Evolutionary conservation across 2,888 invertebrate species (phyloP).

Genomic region (Cheiracanthium punctorium): DNA sequence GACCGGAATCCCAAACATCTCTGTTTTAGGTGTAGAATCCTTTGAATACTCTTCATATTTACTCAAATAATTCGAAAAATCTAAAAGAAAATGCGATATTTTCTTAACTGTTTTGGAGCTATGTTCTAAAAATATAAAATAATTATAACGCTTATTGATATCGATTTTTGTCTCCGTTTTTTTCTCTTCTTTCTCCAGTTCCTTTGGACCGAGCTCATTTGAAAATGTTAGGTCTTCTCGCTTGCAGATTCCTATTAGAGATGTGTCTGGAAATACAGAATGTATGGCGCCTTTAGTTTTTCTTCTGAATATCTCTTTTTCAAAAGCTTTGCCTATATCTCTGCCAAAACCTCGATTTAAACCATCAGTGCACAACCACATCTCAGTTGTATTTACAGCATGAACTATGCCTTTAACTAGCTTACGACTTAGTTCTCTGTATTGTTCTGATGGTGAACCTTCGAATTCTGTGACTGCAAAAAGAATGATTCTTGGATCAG

Average conservation of each 20-base stretch:
- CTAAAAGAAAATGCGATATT: slow-evolving; percentile 9
- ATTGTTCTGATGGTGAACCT: neutral
- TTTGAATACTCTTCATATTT: neutral
- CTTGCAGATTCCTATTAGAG: slow-evolving; percentile 30
- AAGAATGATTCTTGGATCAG: slow-evolving; percentile 36
- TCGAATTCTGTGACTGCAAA: slow-evolving; percentile 4
- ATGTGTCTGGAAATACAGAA: slow-evolving; percentile 24
- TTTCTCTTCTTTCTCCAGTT: neutral
- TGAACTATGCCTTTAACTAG: slow-evolving; percentile 35
- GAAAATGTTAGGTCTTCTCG: neutral
- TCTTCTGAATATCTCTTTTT: slow-evolving; percentile 21
- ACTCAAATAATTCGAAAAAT: slow-evolving; percentile 11
- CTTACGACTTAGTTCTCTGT: neutral
- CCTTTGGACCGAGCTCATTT: neutral
- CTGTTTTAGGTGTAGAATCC: neutral
- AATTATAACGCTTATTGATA: slow-evolving; percentile 23
- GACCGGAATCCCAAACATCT: slow-evolving; percentile 19
- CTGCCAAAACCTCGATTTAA: slow-evolving; percentile 29
- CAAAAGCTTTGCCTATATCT: slow-evolving; percentile 23
- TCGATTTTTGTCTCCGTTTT: neutral
- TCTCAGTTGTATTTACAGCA: slow-evolving; percentile 49
- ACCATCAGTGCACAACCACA: slow-evolving; percentile 45
- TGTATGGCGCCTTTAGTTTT: neutral
- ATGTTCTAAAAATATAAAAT: slow-evolving; percentile 31
- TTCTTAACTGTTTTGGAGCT: neutral